These are phyloP conservation scores for Amphipyra berbera DNA, from an alignment of 2,888 invertebrate species.

Conservation along the genomic window DNA sequence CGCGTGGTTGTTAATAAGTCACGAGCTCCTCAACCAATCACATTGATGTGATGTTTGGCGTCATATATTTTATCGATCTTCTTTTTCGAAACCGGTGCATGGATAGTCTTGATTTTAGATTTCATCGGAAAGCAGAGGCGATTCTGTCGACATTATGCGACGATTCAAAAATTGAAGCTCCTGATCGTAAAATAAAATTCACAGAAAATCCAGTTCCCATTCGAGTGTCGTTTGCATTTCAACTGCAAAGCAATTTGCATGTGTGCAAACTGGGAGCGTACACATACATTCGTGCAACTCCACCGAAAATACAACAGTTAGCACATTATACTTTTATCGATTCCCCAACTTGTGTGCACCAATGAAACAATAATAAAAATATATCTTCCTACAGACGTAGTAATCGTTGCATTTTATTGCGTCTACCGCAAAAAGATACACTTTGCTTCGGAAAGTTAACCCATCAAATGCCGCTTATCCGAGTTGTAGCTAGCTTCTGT, in stretches of 20 bases:
- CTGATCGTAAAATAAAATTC: slow-evolving; percentile 8
- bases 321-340: slow-evolving; percentile 30
- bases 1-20: no score
- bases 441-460: slow-evolving; percentile 44
- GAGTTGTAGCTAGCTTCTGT: slow-evolving; percentile 30
- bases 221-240: slow-evolving; percentile 1
- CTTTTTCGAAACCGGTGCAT: no score
- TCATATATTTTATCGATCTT: no score
- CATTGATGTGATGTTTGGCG: no score
- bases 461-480: slow-evolving; percentile 47
- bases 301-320: slow-evolving; percentile 3
- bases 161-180: no score
- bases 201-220: slow-evolving; percentile 4
- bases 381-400: slow-evolving; percentile 18
- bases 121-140: no score
- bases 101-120: no score
- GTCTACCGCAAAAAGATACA: slow-evolving; percentile 48
- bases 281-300: slow-evolving; percentile 4
- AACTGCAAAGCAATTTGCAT: slow-evolving; percentile 16
- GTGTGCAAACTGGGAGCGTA: not conserved
- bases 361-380: slow-evolving; percentile 38
- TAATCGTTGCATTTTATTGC: slow-evolving; percentile 53
- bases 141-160: no score
- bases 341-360: slow-evolving; percentile 20
- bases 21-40: no score